Conservation (phyloP, 53 echinoderm and acorn worm species). For the Astropecten irregularis region DNA sequence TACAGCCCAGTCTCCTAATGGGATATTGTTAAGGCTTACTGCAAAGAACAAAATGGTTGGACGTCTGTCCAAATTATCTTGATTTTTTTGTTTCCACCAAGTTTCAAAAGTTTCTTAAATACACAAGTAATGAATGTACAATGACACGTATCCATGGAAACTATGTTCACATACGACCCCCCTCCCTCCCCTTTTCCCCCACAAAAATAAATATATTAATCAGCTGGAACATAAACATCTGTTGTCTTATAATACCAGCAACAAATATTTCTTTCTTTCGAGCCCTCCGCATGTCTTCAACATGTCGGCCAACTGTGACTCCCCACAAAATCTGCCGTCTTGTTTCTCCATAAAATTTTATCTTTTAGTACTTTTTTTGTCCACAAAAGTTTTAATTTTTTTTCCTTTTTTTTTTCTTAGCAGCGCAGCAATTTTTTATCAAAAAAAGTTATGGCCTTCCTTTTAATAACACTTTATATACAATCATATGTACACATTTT, state of each 20-base stretch:
- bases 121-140: neutral
- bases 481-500: slow-evolving; percentile 27
- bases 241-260: no score
- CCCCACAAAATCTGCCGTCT: neutral
- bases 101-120: neutral
- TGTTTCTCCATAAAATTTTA: neutral
- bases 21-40: no score
- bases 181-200: neutral
- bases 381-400: neutral
- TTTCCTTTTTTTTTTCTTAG: neutral
- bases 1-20: no score
- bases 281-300: neutral
- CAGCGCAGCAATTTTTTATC: neutral
- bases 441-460: slow-evolving; percentile 48
- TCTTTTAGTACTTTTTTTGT: slow-evolving; percentile 50
- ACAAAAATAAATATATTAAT: neutral
- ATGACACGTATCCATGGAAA: neutral
- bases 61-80: no score
- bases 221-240: neutral
- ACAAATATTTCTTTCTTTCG: neutral
- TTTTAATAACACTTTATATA: slow-evolving; percentile 7
- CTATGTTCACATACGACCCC: neutral
- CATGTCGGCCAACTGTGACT: neutral
- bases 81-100: no score
- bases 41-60: no score